Conservation (phyloP, 2,113 vertebrate genomes). For the Lanius ludovicianus region DNA sequence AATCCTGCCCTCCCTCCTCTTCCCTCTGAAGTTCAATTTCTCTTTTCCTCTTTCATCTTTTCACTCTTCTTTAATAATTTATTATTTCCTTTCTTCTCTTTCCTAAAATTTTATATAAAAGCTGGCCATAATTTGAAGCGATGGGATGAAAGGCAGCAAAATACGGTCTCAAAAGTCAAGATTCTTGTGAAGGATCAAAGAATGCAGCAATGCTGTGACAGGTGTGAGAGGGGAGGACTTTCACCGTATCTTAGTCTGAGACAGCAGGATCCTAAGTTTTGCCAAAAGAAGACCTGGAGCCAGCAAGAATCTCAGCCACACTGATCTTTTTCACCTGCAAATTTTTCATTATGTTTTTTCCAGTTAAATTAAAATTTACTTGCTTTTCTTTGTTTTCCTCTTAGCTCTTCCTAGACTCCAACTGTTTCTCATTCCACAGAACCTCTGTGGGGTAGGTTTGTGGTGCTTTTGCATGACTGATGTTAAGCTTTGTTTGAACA, state of each 20-base stretch:
- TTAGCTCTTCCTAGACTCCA: not conserved
- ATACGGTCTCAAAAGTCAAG: not conserved
- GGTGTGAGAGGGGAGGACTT: not conserved
- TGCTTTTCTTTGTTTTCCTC: not conserved
- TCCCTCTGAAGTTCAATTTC: not conserved
- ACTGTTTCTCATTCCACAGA: not conserved
- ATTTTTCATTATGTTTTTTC: not conserved
- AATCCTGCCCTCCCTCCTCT: not conserved
- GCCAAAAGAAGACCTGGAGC: not conserved
- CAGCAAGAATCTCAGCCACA: not conserved
- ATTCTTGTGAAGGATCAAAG: not conserved
- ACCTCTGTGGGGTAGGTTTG: not conserved
- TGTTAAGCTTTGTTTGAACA: not conserved
- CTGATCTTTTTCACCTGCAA: not conserved
- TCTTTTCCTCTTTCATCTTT: slow-evolving; percentile 19
- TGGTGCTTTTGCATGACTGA: not conserved
- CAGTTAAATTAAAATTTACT: not conserved
- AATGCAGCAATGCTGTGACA: not conserved
- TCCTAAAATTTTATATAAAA: not conserved
- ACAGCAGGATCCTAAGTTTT: not conserved
- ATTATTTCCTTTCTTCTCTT: slow-evolving; percentile 5
- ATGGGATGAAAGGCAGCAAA: slow-evolving; percentile 7
- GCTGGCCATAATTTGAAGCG: not conserved
- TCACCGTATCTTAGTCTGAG: not conserved
- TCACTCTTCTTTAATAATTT: not conserved